Evolutionary conservation across 2,888 invertebrate genomes (phyloP), one percentile per base, ranked within the genome.

Genomic region (Adelphocoris suturalis): DNA sequence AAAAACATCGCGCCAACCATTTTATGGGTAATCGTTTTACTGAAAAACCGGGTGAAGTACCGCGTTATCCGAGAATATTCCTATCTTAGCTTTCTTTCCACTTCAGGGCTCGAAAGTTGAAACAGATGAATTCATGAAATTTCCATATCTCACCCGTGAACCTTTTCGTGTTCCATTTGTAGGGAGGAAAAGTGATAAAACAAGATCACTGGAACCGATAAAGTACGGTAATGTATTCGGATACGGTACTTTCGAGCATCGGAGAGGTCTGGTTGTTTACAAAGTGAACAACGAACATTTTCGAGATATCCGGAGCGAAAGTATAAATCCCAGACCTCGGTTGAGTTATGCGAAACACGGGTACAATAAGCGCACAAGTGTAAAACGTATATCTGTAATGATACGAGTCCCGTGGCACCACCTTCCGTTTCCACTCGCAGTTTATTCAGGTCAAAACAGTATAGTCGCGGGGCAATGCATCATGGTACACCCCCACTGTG

Each of bases 381-480:
- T 85, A 85, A 52, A 57, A 52, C 55, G 85, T 85, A 85, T 57
- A 85, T 61, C 61, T 61, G 85, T 61, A 85, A 85, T 61, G 57
- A 61, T 55, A 37, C 85, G 57, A 23, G 85, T 12, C 37, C 57
- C 37, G 27, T 37, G 55, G 47, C 68, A 27, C n/a, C 75, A 23
- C 86, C 81, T 89, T 57, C 81, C 81, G 61, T 89, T 81, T 81
- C 28, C 57, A 28, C 11, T 89, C n/a, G 89, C 81, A 81, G 61
- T 89, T 89, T 81, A 89, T 89, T 81, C 89, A 81, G 89, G 89
- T 80, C 89, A 61, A 89, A 80, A 81, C 81, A 89, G 89, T 89
- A 89, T 89, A n/a, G 89, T 81, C 37, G 37, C 75, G 12, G 12
- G 23, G 81, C 81, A 19, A 47, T 89, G 80, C 37, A 89, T 89